Percentiles rank a stretch among this genome's conserved stretches.
Conservation (phyloP, 2,797 vertebrate species). For the Jordanella pulchra region DNA sequence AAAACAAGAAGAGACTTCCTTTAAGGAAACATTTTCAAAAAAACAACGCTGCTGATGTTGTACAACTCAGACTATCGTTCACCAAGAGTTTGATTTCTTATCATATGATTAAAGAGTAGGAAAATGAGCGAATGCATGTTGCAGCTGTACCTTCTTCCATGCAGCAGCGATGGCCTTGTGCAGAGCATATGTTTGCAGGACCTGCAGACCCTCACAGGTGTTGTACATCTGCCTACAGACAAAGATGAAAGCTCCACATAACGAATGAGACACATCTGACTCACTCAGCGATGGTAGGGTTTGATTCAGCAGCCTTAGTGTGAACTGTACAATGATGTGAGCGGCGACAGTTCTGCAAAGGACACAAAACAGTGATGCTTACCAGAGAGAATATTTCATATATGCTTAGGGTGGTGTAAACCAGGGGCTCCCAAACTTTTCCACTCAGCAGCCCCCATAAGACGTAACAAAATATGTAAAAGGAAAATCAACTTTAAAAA, state of each 20-base stretch:
- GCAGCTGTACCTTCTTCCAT: conserved; percentile 87
- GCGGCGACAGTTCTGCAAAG: conserved; percentile 83
- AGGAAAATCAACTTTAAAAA: no score
- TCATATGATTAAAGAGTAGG: neutral
- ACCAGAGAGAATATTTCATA: neutral
- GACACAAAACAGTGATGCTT: conserved; percentile 3
- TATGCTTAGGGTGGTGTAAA: no score
- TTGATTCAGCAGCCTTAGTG: conserved; percentile 87
- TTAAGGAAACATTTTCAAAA: neutral
- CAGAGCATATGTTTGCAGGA: conserved; percentile 84
- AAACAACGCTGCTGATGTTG: neutral
- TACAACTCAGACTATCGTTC: neutral
- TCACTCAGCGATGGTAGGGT: conserved; percentile 75
- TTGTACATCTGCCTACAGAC: conserved; percentile 92
- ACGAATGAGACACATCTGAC: conserved; percentile 66
- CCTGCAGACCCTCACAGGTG: conserved; percentile 91
- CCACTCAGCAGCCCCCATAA: no score
- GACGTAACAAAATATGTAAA: no score
- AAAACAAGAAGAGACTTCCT: neutral
- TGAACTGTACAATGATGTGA: conserved; percentile 86
- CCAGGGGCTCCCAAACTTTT: no score
- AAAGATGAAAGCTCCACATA: conserved; percentile 92
- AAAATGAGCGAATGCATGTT: neutral
- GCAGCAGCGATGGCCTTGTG: conserved; percentile 84
- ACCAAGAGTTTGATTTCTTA: neutral